Conservation (phyloP, 1,140 invertebrate genomes). For the Hyposmocoma kahamanoa region DNA sequence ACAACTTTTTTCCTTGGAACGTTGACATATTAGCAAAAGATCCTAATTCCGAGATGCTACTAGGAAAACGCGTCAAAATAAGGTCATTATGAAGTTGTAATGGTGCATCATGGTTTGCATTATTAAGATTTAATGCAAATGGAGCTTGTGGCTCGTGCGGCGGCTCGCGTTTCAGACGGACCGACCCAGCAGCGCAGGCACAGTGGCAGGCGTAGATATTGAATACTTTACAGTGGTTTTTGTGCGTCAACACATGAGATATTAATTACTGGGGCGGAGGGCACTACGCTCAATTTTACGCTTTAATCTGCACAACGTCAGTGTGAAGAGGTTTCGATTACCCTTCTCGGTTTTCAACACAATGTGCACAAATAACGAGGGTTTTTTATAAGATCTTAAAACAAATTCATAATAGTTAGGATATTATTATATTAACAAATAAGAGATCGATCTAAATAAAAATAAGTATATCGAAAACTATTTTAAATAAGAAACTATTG, state of each 20-base stretch:
- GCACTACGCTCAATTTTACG: conserved; percentile 52
- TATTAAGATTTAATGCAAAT: conserved; percentile 63
- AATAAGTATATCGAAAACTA: too few species aligned
- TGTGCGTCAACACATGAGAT: conserved; percentile 49
- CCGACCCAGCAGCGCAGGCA: conserved; percentile 11
- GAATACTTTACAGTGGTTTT: conserved; percentile 22
- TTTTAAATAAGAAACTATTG: too few species aligned
- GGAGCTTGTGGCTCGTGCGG: conserved; percentile 37
- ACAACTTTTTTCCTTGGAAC: too few species aligned
- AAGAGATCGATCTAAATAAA: too few species aligned
- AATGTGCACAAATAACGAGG: too few species aligned
- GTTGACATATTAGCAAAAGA: neutral
- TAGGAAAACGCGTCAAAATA: conserved; percentile 33
- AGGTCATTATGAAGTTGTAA: conserved; percentile 47
- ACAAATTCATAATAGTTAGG: too few species aligned
- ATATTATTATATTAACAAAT: too few species aligned
- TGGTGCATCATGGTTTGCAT: conserved; percentile 45
- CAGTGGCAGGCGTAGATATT: neutral
- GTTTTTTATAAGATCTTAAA: too few species aligned
- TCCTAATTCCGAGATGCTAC: conserved; percentile 15
- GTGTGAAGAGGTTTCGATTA: too few species aligned
- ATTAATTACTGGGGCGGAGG: conserved; percentile 60
- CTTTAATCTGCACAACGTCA: conserved; percentile 33
- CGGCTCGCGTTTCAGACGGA: conserved; percentile 38
- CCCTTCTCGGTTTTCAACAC: too few species aligned